Evolutionary conservation across 2,888 invertebrate genomes (phyloP).

Genomic region (Aporophyla nigra): DNA sequence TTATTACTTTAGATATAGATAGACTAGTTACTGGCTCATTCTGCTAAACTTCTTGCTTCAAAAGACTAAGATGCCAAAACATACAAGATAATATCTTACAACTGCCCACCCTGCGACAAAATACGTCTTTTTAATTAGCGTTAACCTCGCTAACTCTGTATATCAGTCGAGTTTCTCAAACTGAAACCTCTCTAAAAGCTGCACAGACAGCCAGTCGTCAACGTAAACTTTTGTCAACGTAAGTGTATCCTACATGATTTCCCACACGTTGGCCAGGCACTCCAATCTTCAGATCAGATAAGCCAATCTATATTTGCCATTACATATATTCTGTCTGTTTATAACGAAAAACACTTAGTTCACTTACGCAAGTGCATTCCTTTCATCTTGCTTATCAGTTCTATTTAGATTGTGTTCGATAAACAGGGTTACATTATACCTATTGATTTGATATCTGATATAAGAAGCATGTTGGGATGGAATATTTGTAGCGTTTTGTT

Average conservation of each 20-base stretch:
- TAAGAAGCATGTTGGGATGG: conserved; percentile 20
- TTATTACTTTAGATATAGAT: too few species aligned
- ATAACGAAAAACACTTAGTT: conserved; percentile 43
- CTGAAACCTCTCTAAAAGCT: neutral
- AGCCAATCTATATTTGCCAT: conserved; percentile 56
- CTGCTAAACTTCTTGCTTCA: neutral
- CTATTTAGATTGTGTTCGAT: conserved; percentile 67
- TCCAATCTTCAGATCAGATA: conserved; percentile 61
- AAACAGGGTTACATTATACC: conserved; percentile 52
- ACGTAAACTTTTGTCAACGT: neutral
- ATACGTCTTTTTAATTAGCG: neutral
- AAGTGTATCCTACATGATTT: conserved; percentile 58
- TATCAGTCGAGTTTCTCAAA: neutral
- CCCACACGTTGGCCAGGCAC: conserved; percentile 57
- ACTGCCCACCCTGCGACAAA: too few species aligned
- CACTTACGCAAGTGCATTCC: conserved; percentile 68
- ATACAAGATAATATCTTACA: too few species aligned
- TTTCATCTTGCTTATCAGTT: conserved; percentile 67
- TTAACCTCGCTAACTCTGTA: neutral
- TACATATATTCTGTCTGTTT: conserved; percentile 37
- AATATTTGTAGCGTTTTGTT: conserved; percentile 28
- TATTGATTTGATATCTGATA: conserved; percentile 54
- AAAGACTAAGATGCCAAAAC: neutral
- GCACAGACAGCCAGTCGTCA: neutral
- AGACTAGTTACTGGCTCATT: neutral